phyloP scores from a whole-genome alignment of 2,888 invertebrate species.

The Protophormia terraenovae region DNA sequence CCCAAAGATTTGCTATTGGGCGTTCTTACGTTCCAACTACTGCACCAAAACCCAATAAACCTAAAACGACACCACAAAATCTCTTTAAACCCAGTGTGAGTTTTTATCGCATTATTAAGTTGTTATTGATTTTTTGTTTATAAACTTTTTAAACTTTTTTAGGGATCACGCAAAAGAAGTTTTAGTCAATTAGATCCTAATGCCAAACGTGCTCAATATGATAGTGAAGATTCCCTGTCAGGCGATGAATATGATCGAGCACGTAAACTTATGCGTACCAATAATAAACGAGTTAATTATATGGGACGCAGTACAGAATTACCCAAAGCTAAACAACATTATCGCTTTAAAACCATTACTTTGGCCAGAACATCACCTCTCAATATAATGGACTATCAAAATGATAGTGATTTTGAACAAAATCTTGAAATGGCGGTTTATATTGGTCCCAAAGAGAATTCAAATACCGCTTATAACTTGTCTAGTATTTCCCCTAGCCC shows the following conservation, averaged over 20 bases:
- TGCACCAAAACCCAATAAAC: not conserved
- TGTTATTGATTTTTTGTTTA: not conserved
- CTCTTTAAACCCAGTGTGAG: conserved; percentile 66
- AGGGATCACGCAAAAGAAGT: conserved; percentile 60
- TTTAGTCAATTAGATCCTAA: conserved; percentile 65
- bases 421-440: not conserved
- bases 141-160: not conserved
- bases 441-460: not conserved
- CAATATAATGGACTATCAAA: not conserved
- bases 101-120: not conserved
- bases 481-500: not conserved
- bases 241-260: conserved; percentile 68
- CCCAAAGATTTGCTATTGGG: conserved; percentile 41
- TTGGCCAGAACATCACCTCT: not conserved
- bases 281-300: conserved; percentile 61
- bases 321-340: conserved; percentile 64
- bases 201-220: conserved; percentile 29
- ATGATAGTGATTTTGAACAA: not conserved
- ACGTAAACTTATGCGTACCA: conserved; percentile 68
- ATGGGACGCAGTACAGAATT: conserved; percentile 52
- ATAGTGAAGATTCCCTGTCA: conserved; percentile 66
- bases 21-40: not conserved
- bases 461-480: not conserved
- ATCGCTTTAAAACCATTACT: not conserved
- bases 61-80: conserved; percentile 2